Evolutionary conservation across 2,888 invertebrate species (phyloP).

Genomic region (Halocaridina rubra): DNA sequence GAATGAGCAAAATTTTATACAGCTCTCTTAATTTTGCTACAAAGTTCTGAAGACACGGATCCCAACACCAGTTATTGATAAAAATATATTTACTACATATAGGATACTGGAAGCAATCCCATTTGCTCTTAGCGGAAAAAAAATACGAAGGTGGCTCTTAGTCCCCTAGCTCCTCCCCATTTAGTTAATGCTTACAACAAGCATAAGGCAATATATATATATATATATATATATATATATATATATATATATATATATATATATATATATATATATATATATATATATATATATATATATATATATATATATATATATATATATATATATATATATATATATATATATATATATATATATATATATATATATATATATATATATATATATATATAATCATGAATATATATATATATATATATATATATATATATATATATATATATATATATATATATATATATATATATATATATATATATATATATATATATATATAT

Average conservation of each 20-base stretch:
- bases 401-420: constrained; percentile 25
- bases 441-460: constrained; percentile 42
- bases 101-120: too few relatives aligned
- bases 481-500: constrained; percentile 39
- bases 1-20: too few relatives aligned
- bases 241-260: constrained; percentile 29
- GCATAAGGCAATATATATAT: too few relatives aligned
- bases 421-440: constrained; percentile 34
- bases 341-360: neutral
- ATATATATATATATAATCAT: constrained; percentile 33
- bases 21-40: too few relatives aligned
- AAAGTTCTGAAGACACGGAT: too few relatives aligned
- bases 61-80: too few relatives aligned
- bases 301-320: neutral
- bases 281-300: constrained; percentile 32
- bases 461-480: constrained; percentile 42
- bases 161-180: too few relatives aligned
- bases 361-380: constrained; percentile 44
- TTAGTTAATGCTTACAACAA: too few relatives aligned
- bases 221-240: constrained; percentile 21
- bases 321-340: constrained; percentile 12
- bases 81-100: too few relatives aligned
- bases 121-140: too few relatives aligned
- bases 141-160: too few relatives aligned
- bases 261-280: constrained; percentile 27